phyloP scores from a whole-genome alignment of 2,113 vertebrate genomes.

The Ariopsis seemanni region DNA sequence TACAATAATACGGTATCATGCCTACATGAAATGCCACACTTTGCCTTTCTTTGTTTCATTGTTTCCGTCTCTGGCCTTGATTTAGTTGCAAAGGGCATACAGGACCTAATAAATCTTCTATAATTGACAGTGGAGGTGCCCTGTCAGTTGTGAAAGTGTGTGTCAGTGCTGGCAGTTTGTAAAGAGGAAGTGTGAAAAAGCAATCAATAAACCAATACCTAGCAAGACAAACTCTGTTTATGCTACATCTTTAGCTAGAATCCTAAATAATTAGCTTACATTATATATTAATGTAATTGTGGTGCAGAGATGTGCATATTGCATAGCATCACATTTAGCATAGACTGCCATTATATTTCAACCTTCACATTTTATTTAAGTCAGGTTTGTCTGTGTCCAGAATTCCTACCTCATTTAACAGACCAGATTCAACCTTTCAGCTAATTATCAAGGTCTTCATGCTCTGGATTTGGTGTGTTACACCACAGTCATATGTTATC shows the following conservation, averaged over 20 bases:
- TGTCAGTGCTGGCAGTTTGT: constrained; percentile 38
- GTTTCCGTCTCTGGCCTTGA: constrained; percentile 14
- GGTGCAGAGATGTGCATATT: not conserved
- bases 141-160: constrained; percentile 45
- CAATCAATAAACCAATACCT: constrained; percentile 47
- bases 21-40: not conserved
- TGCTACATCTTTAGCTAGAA: constrained; percentile 10
- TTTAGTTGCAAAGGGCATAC: constrained; percentile 40
- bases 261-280: not conserved
- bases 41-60: not conserved
- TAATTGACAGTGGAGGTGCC: constrained; percentile 53
- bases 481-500: not conserved
- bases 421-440: not conserved
- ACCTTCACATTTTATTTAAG: not conserved
- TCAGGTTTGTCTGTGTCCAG: not conserved
- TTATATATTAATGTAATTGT: not conserved
- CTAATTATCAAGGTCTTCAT: not conserved
- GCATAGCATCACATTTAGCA: not conserved
- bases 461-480: not conserved
- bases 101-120: constrained; percentile 50
- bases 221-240: constrained; percentile 32
- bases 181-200: constrained; percentile 41
- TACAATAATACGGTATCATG: not conserved
- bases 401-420: not conserved
- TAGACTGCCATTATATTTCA: not conserved